Evolutionary conservation across 2,113 vertebrate genomes (phyloP).

Genomic region (Tiliqua scincoides): DNA sequence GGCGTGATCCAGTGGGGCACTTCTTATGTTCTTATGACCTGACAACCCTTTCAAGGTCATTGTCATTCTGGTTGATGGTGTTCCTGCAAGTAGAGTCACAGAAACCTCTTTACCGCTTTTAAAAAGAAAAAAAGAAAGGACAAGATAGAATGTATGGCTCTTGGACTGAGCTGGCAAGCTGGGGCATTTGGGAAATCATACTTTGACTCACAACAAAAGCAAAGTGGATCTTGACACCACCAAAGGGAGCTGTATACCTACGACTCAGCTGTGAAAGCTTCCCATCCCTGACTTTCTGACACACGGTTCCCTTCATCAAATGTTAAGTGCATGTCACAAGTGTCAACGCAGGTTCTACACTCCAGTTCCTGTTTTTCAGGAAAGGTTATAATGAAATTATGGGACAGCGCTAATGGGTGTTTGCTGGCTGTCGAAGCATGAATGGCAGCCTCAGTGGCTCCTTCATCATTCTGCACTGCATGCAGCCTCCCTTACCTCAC

Average conservation of each 20-base stretch:
- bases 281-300: background rate
- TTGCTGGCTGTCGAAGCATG: constrained; percentile 6
- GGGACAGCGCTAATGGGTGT: background rate
- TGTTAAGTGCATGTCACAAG: background rate
- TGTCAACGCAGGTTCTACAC: background rate
- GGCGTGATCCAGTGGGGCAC: no score
- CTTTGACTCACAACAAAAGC: background rate
- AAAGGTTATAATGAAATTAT: constrained; percentile 35
- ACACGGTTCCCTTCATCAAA: background rate
- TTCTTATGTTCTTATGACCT: no score
- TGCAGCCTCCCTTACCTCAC: no score
- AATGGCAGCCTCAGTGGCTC: constrained; percentile 6
- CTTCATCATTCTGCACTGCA: background rate
- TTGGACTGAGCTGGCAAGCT: background rate
- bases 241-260: background rate
- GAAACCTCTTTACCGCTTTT: no score
- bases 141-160: constrained; percentile 3
- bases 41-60: no score
- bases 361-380: background rate
- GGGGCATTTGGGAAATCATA: background rate
- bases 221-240: constrained; percentile 27
- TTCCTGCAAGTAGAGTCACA: no score
- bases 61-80: no score
- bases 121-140: background rate
- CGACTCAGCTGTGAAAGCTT: constrained; percentile 22